A percentile compares a stretch with the other conserved stretches of the same genome.
These are phyloP conservation scores for Dioctria linearis DNA, from an alignment of 2,888 invertebrate genomes.

Conservation along the genomic window DNA sequence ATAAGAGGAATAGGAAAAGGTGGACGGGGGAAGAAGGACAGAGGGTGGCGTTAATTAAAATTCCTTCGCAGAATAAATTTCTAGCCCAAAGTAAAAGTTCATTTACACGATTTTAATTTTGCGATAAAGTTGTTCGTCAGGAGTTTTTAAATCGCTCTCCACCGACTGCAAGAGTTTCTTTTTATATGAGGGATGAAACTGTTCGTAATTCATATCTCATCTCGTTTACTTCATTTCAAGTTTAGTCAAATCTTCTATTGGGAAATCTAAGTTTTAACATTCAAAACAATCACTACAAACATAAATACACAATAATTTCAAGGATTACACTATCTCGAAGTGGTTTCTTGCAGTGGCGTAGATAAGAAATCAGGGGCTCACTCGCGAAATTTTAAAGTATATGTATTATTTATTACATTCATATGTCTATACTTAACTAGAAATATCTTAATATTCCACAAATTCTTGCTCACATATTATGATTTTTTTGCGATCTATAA, in stretches of 20 bases:
- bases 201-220: constrained; percentile 19
- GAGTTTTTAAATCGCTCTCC: constrained; percentile 37
- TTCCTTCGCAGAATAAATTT: constrained; percentile 49
- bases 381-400: too few species aligned
- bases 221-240: background rate
- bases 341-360: too few species aligned
- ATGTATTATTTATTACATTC: too few species aligned
- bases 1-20: too few species aligned
- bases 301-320: too few species aligned
- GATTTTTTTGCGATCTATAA: too few species aligned
- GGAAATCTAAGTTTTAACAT: background rate
- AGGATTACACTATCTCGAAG: too few species aligned
- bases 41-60: constrained; percentile 52
- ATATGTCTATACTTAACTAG: too few species aligned
- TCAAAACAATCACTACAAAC: background rate
- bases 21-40: too few species aligned
- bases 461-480: too few species aligned
- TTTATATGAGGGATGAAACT: constrained; percentile 21
- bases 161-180: background rate
- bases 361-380: too few species aligned
- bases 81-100: constrained; percentile 44
- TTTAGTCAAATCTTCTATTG: background rate
- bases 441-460: too few species aligned
- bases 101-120: constrained; percentile 54
- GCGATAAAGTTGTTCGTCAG: constrained; percentile 52